A percentile compares a stretch with the other conserved stretches of the same genome.
Evolutionary conservation across 2,113 vertebrate genomes (phyloP).

Genomic region (Cynoglossus semilaevis): DNA sequence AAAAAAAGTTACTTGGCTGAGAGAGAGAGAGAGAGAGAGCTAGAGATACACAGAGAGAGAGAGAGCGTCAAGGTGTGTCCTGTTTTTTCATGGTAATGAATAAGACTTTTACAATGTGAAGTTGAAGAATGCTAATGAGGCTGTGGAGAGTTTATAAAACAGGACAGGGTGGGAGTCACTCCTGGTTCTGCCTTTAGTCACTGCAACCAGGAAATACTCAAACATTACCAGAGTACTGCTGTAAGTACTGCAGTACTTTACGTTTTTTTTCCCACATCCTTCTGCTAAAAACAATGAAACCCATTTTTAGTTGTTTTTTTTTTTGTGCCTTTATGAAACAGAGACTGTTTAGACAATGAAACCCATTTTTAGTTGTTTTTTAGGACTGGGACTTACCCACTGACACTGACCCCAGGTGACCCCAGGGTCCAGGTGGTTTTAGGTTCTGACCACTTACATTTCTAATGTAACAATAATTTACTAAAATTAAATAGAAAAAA

Average conservation of each 20-base stretch:
- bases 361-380: not conserved
- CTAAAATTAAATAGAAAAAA: too few species aligned
- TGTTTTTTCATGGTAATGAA: slow-evolving; percentile 27
- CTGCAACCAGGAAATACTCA: not conserved
- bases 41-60: slow-evolving; percentile 2
- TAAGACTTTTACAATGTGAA: slow-evolving; percentile 50
- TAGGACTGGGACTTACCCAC: too few species aligned
- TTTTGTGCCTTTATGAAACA: too few species aligned
- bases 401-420: too few species aligned
- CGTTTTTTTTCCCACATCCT: not conserved
- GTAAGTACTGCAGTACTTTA: not conserved
- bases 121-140: slow-evolving; percentile 29
- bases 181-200: not conserved
- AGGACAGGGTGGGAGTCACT: not conserved
- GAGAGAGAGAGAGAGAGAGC: slow-evolving; percentile 1
- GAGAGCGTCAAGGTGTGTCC: slow-evolving; percentile 48
- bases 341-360: not conserved
- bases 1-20: slow-evolving; percentile 12
- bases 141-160: slow-evolving; percentile 1
- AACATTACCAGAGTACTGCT: slow-evolving; percentile 5
- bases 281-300: not conserved
- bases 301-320: not conserved
- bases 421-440: too few species aligned
- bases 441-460: too few species aligned
- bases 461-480: too few species aligned